A percentile compares a stretch with the other conserved stretches of the same genome.
These are phyloP conservation scores for Sycophila sp. DNA, from an alignment of 1,140 invertebrate genomes.

Conservation along the genomic window DNA sequence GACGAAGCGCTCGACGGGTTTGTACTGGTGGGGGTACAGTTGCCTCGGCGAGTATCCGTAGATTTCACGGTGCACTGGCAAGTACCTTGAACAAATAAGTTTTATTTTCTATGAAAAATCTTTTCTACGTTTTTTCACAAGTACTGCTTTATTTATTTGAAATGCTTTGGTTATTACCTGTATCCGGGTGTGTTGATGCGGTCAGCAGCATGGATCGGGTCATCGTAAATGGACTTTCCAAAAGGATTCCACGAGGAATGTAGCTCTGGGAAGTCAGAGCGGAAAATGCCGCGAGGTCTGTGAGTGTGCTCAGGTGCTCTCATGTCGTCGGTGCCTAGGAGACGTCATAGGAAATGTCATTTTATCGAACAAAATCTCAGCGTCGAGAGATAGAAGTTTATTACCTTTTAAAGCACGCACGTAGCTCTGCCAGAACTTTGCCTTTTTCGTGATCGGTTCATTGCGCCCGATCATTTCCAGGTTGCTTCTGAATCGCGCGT, in stretches of 20 bases:
- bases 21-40: constrained; percentile 87
- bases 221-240: constrained; percentile 86
- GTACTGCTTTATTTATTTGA: background rate
- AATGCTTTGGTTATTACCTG: constrained; percentile 63
- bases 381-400: too few species aligned
- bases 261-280: constrained; percentile 73
- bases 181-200: constrained; percentile 86
- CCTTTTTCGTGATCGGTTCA: constrained; percentile 89
- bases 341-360: background rate
- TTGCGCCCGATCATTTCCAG: constrained; percentile 92
- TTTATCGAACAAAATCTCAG: constrained; percentile 29
- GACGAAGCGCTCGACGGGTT: constrained; percentile 80
- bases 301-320: constrained; percentile 81
- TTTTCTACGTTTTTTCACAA: background rate
- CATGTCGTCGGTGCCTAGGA: constrained; percentile 86
- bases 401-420: constrained; percentile 89
- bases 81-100: constrained; percentile 70
- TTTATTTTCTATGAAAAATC: too few species aligned
- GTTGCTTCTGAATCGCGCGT: constrained; percentile 88
- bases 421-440: constrained; percentile 92
- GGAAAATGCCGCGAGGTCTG: constrained; percentile 77
- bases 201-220: constrained; percentile 80
- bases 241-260: constrained; percentile 74
- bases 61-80: constrained; percentile 86
- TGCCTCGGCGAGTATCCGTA: constrained; percentile 88